Evolutionary conservation across 2,113 vertebrate species (phyloP).

Genomic region (Mellivora capensis): DNA sequence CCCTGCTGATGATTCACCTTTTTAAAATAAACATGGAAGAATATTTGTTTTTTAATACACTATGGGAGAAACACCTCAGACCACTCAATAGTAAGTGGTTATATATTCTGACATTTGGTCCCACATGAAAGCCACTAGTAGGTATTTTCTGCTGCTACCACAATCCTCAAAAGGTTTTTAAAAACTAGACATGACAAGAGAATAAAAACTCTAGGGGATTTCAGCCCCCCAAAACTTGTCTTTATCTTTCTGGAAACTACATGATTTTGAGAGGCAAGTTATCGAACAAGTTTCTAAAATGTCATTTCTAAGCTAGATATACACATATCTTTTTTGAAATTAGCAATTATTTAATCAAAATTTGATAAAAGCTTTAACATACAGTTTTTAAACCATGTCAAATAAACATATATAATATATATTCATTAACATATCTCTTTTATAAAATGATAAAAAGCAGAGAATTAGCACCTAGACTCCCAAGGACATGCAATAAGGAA

Average conservation of each 20-base stretch:
- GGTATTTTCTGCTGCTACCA: constrained; percentile 29
- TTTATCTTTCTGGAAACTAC: constrained; percentile 13
- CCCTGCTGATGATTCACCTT: neutral
- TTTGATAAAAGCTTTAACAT: neutral
- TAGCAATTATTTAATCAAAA: constrained; percentile 18
- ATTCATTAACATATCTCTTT: neutral
- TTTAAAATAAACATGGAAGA: constrained; percentile 10
- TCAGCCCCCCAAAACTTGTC: neutral
- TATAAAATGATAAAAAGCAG: neutral
- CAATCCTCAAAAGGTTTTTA: constrained; percentile 1
- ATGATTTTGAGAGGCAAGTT: constrained; percentile 12
- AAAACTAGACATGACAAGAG: constrained; percentile 44
- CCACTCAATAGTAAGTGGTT: neutral
- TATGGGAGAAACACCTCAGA: neutral
- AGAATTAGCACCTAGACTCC: neutral
- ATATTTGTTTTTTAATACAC: neutral
- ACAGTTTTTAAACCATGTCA: neutral
- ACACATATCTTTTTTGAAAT: neutral
- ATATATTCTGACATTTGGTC: neutral
- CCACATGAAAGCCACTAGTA: neutral
- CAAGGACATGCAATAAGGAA: neutral
- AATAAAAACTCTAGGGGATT: constrained; percentile 30
- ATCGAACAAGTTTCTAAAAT: constrained; percentile 31
- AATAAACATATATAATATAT: neutral
- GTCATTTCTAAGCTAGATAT: neutral